phyloP scores from a whole-genome alignment of 2,113 vertebrate species.

The Eudyptes chrysolophus region DNA sequence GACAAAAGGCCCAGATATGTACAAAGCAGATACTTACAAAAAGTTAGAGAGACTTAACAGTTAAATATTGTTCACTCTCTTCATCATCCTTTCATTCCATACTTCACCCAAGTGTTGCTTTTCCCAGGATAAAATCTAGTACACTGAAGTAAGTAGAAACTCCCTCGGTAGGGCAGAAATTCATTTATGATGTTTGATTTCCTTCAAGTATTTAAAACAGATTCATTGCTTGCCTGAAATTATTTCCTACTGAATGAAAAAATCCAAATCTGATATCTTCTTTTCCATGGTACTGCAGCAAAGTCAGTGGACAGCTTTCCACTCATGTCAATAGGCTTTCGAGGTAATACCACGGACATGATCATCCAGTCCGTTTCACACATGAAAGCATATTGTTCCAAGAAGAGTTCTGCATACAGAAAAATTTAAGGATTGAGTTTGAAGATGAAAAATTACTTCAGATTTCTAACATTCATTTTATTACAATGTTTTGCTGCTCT shows the following conservation, averaged over 20 bases:
- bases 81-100: not conserved
- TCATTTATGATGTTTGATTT: not conserved
- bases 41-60: not conserved
- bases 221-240: not conserved
- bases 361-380: not conserved
- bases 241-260: not conserved
- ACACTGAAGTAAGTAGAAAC: not conserved
- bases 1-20: not conserved
- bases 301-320: not conserved
- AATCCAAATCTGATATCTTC: not conserved
- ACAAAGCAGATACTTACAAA: not conserved
- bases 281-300: not conserved
- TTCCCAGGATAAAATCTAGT: not conserved
- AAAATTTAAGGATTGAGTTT: not conserved
- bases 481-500: not conserved
- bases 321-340: not conserved
- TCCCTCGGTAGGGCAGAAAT: not conserved
- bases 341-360: not conserved
- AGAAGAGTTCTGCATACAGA: not conserved
- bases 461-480: not conserved
- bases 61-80: not conserved
- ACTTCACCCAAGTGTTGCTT: not conserved
- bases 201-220: not conserved
- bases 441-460: not conserved
- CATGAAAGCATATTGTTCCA: not conserved